Evolutionary conservation across 1,140 invertebrate genomes (phyloP), one percentile per base, ranked within the genome.

Genomic region (Sinonovacula constricta): DNA sequence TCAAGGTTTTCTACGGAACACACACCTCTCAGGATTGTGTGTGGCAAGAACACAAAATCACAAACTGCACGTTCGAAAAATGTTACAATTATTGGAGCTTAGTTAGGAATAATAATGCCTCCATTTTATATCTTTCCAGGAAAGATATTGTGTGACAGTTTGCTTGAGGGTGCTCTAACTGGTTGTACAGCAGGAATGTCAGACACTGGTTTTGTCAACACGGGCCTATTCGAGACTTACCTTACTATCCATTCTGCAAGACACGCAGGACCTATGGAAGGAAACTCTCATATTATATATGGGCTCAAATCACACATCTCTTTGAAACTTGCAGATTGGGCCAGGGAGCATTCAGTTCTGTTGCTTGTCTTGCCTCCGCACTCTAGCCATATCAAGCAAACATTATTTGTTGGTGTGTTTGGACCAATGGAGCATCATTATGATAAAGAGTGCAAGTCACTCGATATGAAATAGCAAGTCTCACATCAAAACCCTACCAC

Each of bases 171-270:
- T 51, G 31, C 62, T 36, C 18, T 0, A 39, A 12, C 30, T 33
- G 67, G 54, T 3, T 75, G 59, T 4, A 14, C 14, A 15, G 71
- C 59, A 14, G 71, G 65, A 56, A 66, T 75, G 71, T 31, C 71
- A 15, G 51, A 74, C 15, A 49, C 15, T 62, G 70, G 56, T n/a
- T 3, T 74, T n/a, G 70, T 74, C 70, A 26, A 74, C 60, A 24
- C 10, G 15, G 3, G n/a, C n/a, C 0, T 28, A 53, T 5, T 74
- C 49, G 15, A 24, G 3, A 30, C 30, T 5, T 54, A 92, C 33
- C 83, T 92, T 82, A 74, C 2, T n/a, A 60, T 88, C 62, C 83
- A 92, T 83, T 92, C 92, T 71, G 53, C 88, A 0, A 85, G 85
- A 18, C 68, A 89, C 85, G 79, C 81, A n/a, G 24, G 24, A 80